Evolutionary conservation across 1,140 invertebrate species (phyloP), one percentile per base, ranked within the genome.

Genomic region (Rhizoglyphus robini): DNA sequence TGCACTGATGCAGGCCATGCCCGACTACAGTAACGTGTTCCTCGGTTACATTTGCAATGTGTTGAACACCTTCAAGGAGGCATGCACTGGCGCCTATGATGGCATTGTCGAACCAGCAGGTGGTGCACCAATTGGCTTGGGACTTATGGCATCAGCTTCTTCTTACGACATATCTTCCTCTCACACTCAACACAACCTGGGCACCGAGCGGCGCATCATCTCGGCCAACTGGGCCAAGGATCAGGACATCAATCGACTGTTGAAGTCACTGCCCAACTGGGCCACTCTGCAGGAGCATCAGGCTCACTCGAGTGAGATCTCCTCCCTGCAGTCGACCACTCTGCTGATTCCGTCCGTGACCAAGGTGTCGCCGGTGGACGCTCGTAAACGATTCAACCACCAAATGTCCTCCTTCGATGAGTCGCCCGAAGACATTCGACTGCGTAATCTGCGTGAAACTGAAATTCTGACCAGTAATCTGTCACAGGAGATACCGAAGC

Each of bases 181-280:
- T 30, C 8, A 34, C 57, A 63, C 34, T 66, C 25, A 13, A 34
- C 34, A 23, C 57, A 30, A 74, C 18, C 23, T 2, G 15, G 15
- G 41, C 18, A 51, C 15, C 48, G 48, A 51, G 70, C 84, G 84
- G 69, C 76, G 84, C 59, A 84, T 91, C 34, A 85, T 90, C 65
- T 91, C 88, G 72, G 87, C 89, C 4, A 84, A 85, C 30, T 96
- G 92, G 92, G 81, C 92, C 1, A 89, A 90, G 69, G 92, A 96
- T 76, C 88, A 92, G 69, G 92, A 96, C 74, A 95, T 96, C 63
- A 90, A 84, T 74, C 77, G 90, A 67, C 90, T 93, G 76, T 81
- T 89, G 67, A 88, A 88, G 82, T 86, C 86, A 13, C 76, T 90
- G 31, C 88, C 88, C 1, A 90, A 88, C 73, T 90, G 88, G 88